A percentile compares a stretch with the other conserved stretches of the same genome.
Evolutionary conservation across 1,140 invertebrate genomes (phyloP).

Genomic region (Cydia pomonella): DNA sequence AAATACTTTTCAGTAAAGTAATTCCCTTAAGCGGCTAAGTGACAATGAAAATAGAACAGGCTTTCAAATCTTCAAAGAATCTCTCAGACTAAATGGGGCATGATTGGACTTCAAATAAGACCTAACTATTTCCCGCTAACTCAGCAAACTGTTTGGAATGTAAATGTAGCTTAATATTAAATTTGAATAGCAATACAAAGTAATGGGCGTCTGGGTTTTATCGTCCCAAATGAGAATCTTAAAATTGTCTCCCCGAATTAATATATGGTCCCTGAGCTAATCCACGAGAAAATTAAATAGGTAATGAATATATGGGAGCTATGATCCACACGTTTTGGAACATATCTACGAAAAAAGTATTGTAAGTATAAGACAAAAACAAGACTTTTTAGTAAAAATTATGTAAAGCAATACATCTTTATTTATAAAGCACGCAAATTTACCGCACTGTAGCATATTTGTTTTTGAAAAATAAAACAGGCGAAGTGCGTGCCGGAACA

Average conservation of each 20-base stretch:
- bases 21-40: neutral
- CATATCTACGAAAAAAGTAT: neutral
- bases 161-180: neutral
- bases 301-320: neutral
- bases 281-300: neutral
- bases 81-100: neutral
- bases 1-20: neutral
- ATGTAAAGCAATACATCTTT: too few species aligned
- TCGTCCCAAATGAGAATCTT: neutral
- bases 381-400: too few species aligned
- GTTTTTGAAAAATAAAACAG: too few species aligned
- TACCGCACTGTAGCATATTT: too few species aligned
- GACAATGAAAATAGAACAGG: neutral
- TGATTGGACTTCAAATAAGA: neutral
- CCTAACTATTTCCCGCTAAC: constrained; percentile 2
- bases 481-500: too few species aligned
- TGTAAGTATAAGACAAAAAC: too few species aligned
- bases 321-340: neutral
- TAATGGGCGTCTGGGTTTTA: neutral
- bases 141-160: neutral
- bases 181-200: constrained; percentile 1
- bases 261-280: neutral
- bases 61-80: neutral
- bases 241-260: neutral
- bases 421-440: too few species aligned